Percentiles rank a stretch among this genome's conserved stretches.
These are phyloP conservation scores for Otolemur garnettii DNA, from an alignment of 2,113 vertebrate species.

Conservation along the genomic window DNA sequence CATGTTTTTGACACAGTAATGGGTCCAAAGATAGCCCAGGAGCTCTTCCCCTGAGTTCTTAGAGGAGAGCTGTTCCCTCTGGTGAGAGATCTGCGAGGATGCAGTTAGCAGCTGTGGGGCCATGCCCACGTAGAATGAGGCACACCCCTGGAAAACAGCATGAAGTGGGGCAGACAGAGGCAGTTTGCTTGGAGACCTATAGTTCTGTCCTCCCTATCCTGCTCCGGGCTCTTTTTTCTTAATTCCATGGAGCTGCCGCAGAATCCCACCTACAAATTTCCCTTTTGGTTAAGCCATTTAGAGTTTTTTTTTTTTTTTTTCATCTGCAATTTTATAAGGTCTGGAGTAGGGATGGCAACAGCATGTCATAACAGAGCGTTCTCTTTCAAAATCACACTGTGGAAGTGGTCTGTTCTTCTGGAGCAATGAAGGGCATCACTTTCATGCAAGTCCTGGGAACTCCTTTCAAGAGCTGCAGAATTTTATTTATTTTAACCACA, in stretches of 20 bases:
- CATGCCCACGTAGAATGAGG: background rate
- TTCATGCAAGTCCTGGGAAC: background rate
- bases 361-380: background rate
- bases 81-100: background rate
- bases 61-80: background rate
- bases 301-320: conserved; percentile 29
- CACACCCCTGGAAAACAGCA: background rate
- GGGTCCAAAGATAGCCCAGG: background rate
- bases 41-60: background rate
- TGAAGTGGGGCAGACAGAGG: background rate
- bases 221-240: background rate
- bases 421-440: background rate
- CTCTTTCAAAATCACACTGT: background rate
- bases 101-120: background rate
- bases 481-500: background rate
- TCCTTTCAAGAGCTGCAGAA: background rate
- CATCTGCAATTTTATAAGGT: background rate
- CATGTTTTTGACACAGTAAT: background rate
- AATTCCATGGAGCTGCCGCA: background rate
- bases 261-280: background rate
- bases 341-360: background rate
- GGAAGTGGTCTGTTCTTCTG: background rate
- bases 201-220: background rate
- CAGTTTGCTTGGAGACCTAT: background rate
- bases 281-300: background rate